Evolutionary conservation across 1,140 invertebrate species (phyloP).

Genomic region (Sesamia nonagrioides): DNA sequence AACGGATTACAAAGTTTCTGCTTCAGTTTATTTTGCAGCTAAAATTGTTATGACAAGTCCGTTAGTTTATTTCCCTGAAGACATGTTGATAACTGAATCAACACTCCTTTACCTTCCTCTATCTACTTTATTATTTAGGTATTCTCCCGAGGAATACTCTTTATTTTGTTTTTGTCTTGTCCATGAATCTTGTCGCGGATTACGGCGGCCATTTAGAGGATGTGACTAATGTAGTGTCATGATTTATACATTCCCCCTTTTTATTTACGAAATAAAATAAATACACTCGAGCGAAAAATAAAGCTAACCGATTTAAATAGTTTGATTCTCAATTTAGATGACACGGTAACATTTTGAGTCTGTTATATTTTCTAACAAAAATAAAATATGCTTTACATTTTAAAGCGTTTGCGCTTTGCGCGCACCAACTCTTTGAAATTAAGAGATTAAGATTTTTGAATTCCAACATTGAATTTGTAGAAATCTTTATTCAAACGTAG

Average conservation of each 20-base stretch:
- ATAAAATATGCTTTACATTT: neutral
- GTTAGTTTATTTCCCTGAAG: conserved; percentile 33
- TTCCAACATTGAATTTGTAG: neutral
- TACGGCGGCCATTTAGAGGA: conserved; percentile 25
- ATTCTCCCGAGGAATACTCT: neutral
- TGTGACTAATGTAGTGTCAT: conserved; percentile 6
- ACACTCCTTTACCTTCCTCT: conserved; percentile 10
- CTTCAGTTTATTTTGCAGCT: neutral
- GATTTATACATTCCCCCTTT: neutral
- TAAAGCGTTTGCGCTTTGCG: conserved; percentile 7
- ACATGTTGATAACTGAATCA: conserved; percentile 15
- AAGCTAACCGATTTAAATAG: conserved; percentile 1
- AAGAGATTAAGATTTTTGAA: neutral
- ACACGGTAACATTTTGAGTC: neutral
- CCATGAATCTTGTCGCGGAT: conserved; percentile 22
- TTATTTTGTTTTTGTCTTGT: conserved; percentile 17
- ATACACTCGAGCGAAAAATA: conserved; percentile 12
- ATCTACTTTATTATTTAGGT: neutral
- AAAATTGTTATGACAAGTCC: neutral
- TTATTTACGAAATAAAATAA: conserved; percentile 27
- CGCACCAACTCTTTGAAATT: neutral
- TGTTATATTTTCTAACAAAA: conserved; percentile 8
- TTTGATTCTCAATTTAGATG: conserved; percentile 27
- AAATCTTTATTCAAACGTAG: neutral
- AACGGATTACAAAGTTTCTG: too few relatives aligned